Evolutionary conservation across 2,888 invertebrate genomes (phyloP), one percentile per base, ranked within the genome.

Genomic region (Hypsopygia costalis): DNA sequence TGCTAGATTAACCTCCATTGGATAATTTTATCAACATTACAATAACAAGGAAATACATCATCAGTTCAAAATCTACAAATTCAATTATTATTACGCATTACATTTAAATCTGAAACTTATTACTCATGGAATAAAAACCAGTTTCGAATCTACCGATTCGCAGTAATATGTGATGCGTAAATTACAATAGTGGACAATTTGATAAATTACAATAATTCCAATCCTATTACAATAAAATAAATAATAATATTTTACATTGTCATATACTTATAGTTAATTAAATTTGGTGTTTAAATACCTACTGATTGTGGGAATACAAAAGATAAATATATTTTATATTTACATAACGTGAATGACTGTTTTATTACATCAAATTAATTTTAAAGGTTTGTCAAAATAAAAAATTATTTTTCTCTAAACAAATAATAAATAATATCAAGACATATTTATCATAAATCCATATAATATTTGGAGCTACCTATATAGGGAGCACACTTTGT

Each of bases 211-310:
- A 25, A 46, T 51, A 47, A 48, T 44, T 42, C 42, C 33, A 11
- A 33, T 42, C 36, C 38, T 44, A 45, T 45, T 40, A 47, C 7
- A 30, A 36, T 43, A 45, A 51, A 50, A 55, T 55, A 58, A 50
- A 50, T 49, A 46, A 40, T 35, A 11, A 40, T 20, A 37, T 42
- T 39, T 39, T 37, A 49, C 41, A 45, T 38, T 43, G 30, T 36
- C 28, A 42, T 41, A 44, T 34, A 44, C 51, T 51, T 51, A 40
- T 32, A 52, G 29, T 47, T 48, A 51, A 41, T 42, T 46, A 50
- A 46, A 47, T 58, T 60, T 57, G 51, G 55, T 58, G 45, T 51
- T 39, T 47, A 47, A 55, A 45, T 50, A 47, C 43, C 43, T 45
- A 40, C 36, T 44, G 32, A 44, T 43, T 16, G 16, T 16, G 33